A percentile compares a stretch with the other conserved stretches of the same genome.
phyloP scores from a whole-genome alignment of 2,113 vertebrate genomes.

The Myodes glareolus region DNA sequence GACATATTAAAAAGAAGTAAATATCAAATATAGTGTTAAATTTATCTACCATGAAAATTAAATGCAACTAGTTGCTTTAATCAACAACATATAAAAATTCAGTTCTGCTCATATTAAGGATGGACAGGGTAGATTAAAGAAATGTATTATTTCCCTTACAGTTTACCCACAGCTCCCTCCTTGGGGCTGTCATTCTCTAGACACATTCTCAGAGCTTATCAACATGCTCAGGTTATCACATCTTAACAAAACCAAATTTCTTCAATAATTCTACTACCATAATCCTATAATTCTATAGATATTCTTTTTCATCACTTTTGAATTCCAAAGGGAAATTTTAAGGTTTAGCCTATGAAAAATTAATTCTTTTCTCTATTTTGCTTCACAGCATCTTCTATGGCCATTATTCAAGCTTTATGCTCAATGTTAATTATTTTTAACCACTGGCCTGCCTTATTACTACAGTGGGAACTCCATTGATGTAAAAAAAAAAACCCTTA shows the following conservation, averaged over 20 bases:
- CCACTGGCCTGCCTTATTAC: background rate
- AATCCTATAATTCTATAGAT: slow-evolving; percentile 58
- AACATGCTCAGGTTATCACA: slow-evolving; percentile 1
- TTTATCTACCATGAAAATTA: background rate
- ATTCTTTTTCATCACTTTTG: slow-evolving; percentile 43
- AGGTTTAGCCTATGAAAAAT: slow-evolving; percentile 47
- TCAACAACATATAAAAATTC: slow-evolving; percentile 15
- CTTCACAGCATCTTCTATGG: background rate
- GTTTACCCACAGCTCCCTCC: background rate
- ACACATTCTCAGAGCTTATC: background rate
- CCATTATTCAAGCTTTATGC: background rate
- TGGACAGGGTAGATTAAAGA: background rate
- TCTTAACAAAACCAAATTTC: slow-evolving; percentile 11
- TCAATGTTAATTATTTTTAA: slow-evolving; percentile 56
- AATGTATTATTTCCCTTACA: slow-evolving; percentile 38
- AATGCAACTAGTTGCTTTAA: slow-evolving; percentile 33
- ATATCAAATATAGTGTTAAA: background rate
- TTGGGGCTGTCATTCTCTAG: background rate
- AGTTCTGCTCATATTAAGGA: slow-evolving; percentile 1
- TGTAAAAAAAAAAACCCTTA: background rate
- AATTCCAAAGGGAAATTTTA: slow-evolving; percentile 56
- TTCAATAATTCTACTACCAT: slow-evolving; percentile 10
- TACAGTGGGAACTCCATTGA: background rate
- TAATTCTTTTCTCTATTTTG: slow-evolving; percentile 24
- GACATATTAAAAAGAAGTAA: background rate